Evolutionary conservation across 2,113 vertebrate species (phyloP), one percentile per base, ranked within the genome.

Genomic region (Orthonyx spaldingii): DNA sequence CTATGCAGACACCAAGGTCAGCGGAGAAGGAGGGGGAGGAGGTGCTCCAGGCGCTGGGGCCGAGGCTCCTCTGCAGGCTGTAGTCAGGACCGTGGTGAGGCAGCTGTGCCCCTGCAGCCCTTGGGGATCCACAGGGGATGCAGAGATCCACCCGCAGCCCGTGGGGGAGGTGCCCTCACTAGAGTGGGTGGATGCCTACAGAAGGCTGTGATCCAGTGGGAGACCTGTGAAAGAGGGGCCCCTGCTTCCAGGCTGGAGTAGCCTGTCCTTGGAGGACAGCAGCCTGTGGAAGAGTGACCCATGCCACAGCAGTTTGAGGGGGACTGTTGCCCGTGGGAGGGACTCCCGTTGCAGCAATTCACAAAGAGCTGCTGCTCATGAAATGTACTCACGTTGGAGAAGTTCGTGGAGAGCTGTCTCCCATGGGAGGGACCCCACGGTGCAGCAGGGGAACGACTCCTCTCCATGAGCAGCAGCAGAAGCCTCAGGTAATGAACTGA

Each of bases 81-180:
- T 17, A 3, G 32, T 42, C 46, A 11, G 13, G 46, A 24, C 37
- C 65, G 30, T 7, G 37, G 55, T 24, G 37, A 52, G 35, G 32
- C 10, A 52, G 37, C 56, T 71, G 56, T 32, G 20, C 6, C 26
- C 21, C 46, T 32, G 27, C 20, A 83, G 59, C 23, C 59, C n/a
- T 3, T 4, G 19, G 28, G 11, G 30, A 27, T 16, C 8, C 50
- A 64, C 0, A 0, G 28, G 15, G 6, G 5, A 74, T 64, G 11
- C 41, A 55, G 23, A 74, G 19, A 56, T 24, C 4, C n/a, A 7
- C 41, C 18, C 0, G 1, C 23, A 74, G 19, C 15, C 69, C 6
- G 5, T 41, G 30, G 24, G 39, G 60, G 10, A 49, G 50, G n/a
- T 37, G 24, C 19, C 30, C 16, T n/a, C 8, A 16, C 24, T 0